phyloP scores from a whole-genome alignment of 2,113 vertebrate species.

The Lasiurus borealis region DNA sequence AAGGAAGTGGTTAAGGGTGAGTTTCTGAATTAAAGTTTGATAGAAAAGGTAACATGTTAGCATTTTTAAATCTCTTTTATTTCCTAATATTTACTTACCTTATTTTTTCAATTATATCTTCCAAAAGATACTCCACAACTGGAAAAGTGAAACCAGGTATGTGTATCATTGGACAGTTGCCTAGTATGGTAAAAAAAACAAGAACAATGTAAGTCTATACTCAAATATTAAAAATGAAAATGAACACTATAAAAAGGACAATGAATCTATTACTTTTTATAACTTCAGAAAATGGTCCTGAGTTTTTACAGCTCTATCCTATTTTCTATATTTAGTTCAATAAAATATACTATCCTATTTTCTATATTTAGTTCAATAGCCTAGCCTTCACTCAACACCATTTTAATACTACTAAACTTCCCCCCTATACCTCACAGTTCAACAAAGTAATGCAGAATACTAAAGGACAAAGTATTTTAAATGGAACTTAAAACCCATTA shows the following conservation, averaged over 20 bases:
- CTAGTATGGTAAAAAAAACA: conserved; percentile 83
- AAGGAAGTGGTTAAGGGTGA: neutral
- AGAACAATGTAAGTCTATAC: neutral
- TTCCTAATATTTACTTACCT: conserved; percentile 85
- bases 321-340: neutral
- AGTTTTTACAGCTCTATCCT: neutral
- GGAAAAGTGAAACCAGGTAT: conserved; percentile 98
- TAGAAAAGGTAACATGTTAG: neutral
- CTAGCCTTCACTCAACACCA: neutral
- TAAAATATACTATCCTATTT: too few relatives aligned
- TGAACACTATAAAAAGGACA: neutral
- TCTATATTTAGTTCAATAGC: too few relatives aligned
- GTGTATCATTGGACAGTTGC: conserved; percentile 95
- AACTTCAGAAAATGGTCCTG: neutral
- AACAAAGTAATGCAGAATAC: neutral
- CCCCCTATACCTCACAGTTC: neutral
- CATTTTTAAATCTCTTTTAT: neutral
- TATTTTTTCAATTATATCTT: conserved; percentile 95
- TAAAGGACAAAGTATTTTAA: neutral
- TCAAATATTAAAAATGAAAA: conserved; percentile 2
- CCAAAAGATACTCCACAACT: conserved; percentile 95
- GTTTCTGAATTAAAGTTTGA: conserved; percentile 13
- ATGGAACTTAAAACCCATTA: neutral
- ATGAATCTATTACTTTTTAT: neutral
- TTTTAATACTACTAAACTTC: conserved; percentile 12